Conservation (phyloP, 2,113 vertebrate species). For the Tichodroma muraria region DNA sequence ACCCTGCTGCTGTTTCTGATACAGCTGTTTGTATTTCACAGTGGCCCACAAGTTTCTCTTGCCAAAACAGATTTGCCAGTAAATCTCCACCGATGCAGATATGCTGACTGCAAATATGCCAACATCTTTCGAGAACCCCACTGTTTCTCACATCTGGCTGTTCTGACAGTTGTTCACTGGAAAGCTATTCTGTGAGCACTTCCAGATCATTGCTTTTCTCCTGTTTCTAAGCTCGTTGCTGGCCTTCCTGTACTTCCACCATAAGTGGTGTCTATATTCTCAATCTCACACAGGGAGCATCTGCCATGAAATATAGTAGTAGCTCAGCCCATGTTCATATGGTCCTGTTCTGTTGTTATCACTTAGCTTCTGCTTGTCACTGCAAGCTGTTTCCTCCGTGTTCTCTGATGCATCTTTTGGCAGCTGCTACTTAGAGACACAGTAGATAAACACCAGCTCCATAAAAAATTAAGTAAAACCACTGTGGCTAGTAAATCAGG, state of each 20-base stretch:
- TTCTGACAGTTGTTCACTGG: neutral
- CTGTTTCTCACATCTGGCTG: neutral
- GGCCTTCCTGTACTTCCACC: neutral
- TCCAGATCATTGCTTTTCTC: neutral
- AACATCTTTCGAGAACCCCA: neutral
- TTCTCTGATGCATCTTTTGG: conserved; percentile 18
- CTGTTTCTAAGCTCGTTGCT: neutral
- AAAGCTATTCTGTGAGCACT: neutral
- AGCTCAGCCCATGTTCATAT: neutral
- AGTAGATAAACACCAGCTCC: neutral
- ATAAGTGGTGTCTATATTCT: neutral
- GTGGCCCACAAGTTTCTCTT: neutral
- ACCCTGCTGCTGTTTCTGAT: neutral
- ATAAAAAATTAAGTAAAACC: neutral
- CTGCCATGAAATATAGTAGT: neutral
- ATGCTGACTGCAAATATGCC: neutral
- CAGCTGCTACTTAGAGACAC: neutral
- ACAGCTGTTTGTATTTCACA: neutral
- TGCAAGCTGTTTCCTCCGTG: neutral
- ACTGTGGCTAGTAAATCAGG: neutral
- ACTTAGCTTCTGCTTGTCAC: neutral
- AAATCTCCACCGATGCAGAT: neutral
- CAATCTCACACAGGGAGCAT: neutral
- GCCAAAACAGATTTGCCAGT: neutral
- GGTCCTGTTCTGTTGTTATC: neutral